Conservation (phyloP, 2,888 invertebrate genomes). For the Papilio demoleus region DNA sequence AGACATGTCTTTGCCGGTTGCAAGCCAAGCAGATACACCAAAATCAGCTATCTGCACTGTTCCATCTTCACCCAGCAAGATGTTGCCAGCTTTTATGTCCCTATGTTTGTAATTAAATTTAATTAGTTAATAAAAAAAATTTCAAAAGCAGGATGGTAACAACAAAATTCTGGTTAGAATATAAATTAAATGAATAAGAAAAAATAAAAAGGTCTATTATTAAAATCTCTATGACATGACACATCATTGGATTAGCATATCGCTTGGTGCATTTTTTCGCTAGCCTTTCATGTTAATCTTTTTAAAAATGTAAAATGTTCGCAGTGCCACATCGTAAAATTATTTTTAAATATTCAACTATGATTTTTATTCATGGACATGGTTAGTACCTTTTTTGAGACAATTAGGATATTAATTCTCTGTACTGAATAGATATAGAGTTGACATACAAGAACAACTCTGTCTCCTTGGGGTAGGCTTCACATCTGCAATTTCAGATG, state of each 20-base stretch:
- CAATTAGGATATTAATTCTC: too few species aligned
- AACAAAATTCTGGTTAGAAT: not conserved
- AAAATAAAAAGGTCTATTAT: too few species aligned
- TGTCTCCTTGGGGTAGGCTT: too few species aligned
- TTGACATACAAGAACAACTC: too few species aligned
- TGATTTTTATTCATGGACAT: too few species aligned
- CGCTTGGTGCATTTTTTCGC: not conserved
- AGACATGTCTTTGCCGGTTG: constrained; percentile 96
- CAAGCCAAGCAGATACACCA: constrained; percentile 98
- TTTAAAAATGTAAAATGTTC: not conserved
- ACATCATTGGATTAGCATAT: too few species aligned
- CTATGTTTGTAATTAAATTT: constrained; percentile 68
- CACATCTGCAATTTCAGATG: too few species aligned
- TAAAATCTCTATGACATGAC: too few species aligned
- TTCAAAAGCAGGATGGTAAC: not conserved
- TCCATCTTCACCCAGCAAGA: constrained; percentile 97
- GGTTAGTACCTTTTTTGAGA: too few species aligned
- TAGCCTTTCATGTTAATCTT: not conserved
- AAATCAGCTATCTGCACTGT: constrained; percentile 99
- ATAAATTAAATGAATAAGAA: too few species aligned
- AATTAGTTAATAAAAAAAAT: not conserved
- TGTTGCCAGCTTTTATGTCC: constrained; percentile 99
- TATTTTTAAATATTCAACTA: too few species aligned
- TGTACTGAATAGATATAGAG: too few species aligned
- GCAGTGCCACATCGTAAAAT: not conserved